Evolutionary conservation across 2,797 vertebrate species (phyloP).

Genomic region (Fistularia tabacaria): DNA sequence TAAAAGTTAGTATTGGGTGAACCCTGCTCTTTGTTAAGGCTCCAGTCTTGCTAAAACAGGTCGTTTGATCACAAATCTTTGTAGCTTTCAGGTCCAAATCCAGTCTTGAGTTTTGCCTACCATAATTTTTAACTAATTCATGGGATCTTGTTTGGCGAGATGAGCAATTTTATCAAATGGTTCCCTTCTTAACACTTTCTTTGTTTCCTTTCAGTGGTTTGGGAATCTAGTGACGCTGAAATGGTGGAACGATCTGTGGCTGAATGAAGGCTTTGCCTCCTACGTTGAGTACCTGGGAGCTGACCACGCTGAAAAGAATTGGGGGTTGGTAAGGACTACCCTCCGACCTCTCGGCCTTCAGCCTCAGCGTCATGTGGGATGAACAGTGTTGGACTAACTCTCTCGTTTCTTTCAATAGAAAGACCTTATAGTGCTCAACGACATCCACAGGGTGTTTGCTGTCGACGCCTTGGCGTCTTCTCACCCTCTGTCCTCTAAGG

Average conservation of each 20-base stretch:
- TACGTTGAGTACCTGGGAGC: constrained; percentile 91
- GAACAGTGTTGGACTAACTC: no score
- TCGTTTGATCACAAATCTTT: no score
- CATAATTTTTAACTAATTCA: not conserved
- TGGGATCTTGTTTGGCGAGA: not conserved
- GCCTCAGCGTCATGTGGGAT: not conserved
- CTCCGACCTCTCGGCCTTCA: not conserved
- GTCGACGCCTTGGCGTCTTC: constrained; percentile 82
- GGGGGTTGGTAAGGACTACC: constrained; percentile 79
- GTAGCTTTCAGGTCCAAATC: not conserved
- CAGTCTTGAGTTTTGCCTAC: not conserved
- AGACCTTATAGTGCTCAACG: constrained; percentile 66
- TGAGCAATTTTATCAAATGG: not conserved
- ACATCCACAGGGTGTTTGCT: constrained; percentile 62
- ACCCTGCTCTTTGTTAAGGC: no score
- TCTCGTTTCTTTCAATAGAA: constrained; percentile 39
- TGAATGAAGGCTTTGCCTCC: constrained; percentile 95
- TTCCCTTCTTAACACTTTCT: not conserved
- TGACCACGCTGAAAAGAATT: constrained; percentile 61
- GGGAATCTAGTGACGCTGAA: constrained; percentile 90
- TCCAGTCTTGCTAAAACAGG: no score
- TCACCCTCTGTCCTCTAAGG: constrained; percentile 80
- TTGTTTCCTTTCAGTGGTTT: constrained; percentile 82
- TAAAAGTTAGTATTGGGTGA: no score
- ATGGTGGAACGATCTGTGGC: constrained; percentile 97